These are phyloP conservation scores for Rhabditoides inermis DNA, from an alignment of 2,888 invertebrate genomes.

Conservation along the genomic window DNA sequence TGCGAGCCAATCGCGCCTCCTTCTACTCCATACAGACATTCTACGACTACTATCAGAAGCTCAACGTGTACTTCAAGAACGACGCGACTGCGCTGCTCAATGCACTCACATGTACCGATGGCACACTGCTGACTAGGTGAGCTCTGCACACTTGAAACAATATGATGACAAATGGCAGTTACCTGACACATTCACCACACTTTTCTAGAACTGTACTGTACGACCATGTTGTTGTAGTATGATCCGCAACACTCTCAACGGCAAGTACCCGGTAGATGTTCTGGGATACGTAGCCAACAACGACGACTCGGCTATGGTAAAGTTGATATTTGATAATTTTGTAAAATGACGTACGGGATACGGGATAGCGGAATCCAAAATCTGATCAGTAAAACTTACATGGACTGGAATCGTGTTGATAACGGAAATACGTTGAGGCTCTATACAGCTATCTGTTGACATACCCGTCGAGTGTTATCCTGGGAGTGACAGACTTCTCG, in stretches of 20 bases:
- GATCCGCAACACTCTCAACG: too few species aligned
- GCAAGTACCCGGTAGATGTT: conserved; percentile 8
- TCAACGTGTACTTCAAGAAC: conserved; percentile 5
- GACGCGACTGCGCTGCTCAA: conserved; percentile 11
- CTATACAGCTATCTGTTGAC: too few species aligned
- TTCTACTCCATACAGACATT: not conserved
- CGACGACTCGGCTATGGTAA: conserved; percentile 6
- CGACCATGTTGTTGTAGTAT: too few species aligned
- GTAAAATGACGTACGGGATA: too few species aligned
- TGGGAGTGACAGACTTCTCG: conserved; percentile 12
- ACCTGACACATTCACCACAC: conserved; percentile 7
- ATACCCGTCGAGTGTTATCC: too few species aligned
- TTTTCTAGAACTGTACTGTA: too few species aligned
- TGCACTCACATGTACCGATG: conserved; percentile 10
- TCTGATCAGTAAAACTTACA: too few species aligned
- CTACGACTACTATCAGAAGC: conserved; percentile 6
- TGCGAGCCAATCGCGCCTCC: conserved; percentile 3
- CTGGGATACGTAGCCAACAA: conserved; percentile 10
- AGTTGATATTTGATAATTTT: too few species aligned
- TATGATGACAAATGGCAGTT: not conserved
- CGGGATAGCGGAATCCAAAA: too few species aligned
- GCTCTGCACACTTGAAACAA: not conserved
- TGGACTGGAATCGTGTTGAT: too few species aligned
- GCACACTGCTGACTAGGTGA: conserved; percentile 5
- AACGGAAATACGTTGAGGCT: too few species aligned